Percentiles rank a stretch among this genome's conserved stretches.
phyloP scores from a whole-genome alignment of 2,797 vertebrate genomes.

The Xyrichtys novacula region DNA sequence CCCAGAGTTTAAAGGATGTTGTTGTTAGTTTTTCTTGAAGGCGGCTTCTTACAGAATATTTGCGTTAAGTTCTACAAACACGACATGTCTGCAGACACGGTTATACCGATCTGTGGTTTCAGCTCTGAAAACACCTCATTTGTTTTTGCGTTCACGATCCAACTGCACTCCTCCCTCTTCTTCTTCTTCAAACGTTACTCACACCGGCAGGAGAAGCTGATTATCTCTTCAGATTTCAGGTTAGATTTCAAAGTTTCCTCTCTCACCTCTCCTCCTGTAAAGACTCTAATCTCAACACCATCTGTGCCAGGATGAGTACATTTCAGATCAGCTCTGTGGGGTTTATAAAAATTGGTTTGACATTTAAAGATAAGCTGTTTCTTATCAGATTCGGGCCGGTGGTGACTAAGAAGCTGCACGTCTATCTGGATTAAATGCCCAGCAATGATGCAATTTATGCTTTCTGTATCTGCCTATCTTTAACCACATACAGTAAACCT shows the following conservation, averaged over 20 bases:
- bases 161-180: neutral
- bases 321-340: slow-evolving; percentile 45
- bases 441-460: neutral
- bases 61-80: no score
- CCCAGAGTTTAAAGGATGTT: no score
- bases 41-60: no score
- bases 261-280: slow-evolving; percentile 3
- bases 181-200: slow-evolving; percentile 11
- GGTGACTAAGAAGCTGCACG: slow-evolving; percentile 22
- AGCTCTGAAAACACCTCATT: no score
- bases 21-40: no score
- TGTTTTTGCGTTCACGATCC: neutral
- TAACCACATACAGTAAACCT: slow-evolving; percentile 26
- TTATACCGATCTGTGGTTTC: no score
- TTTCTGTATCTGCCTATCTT: neutral
- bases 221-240: slow-evolving; percentile 28
- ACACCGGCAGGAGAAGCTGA: neutral
- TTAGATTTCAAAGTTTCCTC: slow-evolving; percentile 39
- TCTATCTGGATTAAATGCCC: slow-evolving; percentile 3
- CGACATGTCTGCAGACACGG: no score
- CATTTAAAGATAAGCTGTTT: slow-evolving; percentile 37
- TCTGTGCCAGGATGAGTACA: slow-evolving; percentile 42
- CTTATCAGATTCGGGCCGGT: slow-evolving; percentile 51
- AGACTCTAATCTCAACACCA: slow-evolving; percentile 19
- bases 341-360: slow-evolving; percentile 55